phyloP scores from a whole-genome alignment of 2,888 invertebrate species.

The Chamaedrilus cognettii region DNA sequence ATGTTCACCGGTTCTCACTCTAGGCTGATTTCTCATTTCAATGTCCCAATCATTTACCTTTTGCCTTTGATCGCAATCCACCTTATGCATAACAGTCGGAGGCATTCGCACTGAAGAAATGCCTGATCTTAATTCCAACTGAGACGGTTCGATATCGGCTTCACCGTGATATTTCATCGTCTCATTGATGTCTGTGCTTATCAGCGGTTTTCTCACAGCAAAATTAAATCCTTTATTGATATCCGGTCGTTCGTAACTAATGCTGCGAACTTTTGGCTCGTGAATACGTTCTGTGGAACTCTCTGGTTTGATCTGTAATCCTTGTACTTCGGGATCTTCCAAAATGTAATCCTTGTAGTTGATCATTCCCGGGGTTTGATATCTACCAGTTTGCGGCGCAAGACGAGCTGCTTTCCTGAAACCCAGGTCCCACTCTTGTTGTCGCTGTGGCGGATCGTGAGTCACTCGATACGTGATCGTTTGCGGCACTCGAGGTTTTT shows the following conservation, averaged over 20 bases:
- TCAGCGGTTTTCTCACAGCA: no score
- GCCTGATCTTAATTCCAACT: not conserved
- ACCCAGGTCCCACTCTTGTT: not conserved
- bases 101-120: conserved; percentile 3
- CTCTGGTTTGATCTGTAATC: not conserved
- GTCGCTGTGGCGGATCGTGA: not conserved
- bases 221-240: no score
- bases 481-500: conserved; percentile 1
- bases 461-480: conserved; percentile 1
- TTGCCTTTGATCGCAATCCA: not conserved
- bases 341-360: not conserved
- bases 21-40: no score
- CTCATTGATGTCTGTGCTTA: not conserved
- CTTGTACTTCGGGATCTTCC: not conserved
- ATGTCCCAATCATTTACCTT: not conserved
- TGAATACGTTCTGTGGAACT: not conserved
- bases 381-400: no score
- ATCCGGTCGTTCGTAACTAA: no score
- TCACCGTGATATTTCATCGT: not conserved
- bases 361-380: no score
- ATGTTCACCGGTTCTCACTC: no score
- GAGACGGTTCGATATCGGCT: not conserved
- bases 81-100: not conserved
- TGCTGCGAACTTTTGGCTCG: not conserved
- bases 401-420: not conserved